phyloP scores from a whole-genome alignment of 2,797 vertebrate species.

The Microtus agrestis region DNA sequence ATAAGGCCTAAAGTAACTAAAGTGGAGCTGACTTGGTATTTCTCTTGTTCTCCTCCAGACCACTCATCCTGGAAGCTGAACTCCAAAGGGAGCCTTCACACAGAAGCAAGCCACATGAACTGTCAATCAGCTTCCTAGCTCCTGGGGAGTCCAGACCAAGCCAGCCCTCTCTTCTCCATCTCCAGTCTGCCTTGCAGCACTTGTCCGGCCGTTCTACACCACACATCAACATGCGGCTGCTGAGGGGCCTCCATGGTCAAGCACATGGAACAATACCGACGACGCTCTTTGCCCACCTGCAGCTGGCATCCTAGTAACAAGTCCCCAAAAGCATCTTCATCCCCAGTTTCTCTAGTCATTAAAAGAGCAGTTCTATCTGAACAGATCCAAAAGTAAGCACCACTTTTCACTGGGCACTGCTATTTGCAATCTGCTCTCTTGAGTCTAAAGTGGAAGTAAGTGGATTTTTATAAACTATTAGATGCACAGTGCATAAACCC shows the following conservation, averaged over 20 bases:
- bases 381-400: not conserved
- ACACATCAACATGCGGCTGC: not conserved
- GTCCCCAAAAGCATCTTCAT: not conserved
- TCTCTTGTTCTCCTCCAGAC: not conserved
- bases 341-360: not conserved
- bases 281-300: not conserved
- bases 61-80: not conserved
- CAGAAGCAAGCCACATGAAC: not conserved
- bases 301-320: no score
- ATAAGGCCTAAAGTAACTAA: not conserved
- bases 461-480: conserved; percentile 47
- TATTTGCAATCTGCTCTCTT: conserved; percentile 4
- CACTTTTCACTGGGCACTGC: not conserved
- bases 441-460: conserved; percentile 41
- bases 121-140: not conserved
- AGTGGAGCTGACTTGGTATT: no score
- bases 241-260: no score
- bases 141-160: not conserved
- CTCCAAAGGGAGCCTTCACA: not conserved
- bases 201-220: not conserved
- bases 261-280: no score
- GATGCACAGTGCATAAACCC: not conserved
- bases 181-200: no score
- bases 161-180: not conserved
- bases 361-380: conserved; percentile 1